Evolutionary conservation across 37 sponge, comb jelly and placozoan species (phyloP), one percentile per base, ranked within the genome.

Genomic region (Beroe forskalii): DNA sequence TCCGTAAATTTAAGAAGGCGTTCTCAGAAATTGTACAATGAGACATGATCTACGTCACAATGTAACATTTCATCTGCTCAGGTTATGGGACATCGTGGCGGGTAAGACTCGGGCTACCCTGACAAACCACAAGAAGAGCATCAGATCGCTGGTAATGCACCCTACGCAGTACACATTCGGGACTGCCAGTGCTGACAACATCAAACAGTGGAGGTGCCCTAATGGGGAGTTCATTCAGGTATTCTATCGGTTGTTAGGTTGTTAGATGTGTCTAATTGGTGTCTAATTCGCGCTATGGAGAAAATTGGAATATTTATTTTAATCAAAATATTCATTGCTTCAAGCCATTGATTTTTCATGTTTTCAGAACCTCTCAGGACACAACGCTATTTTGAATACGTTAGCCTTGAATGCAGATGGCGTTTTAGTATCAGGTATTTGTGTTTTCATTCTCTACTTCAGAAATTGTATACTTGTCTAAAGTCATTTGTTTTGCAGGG

Each of bases 91-190:
- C 80, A 90, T 98, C 17, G 97, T 97, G 41, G 97, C 99, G 37
- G 99, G 99, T 0, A 95, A 95, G 91, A 95, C 97, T 17, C 92
- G 91, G 37, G 92, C 95, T 14, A 94, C 95, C 14, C 93, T 98
- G 41, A 98, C 99, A 23, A 96, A 98, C 91, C 99, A 98, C 92
- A 98, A 98, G 95, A 98, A 98, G 92, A 96, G 96, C 67, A 92
- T 98, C 0, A 89, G 99, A 36, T 75, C 99, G 0, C 14, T 98
- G 0, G 94, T 93, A 0, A 60, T 96, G 14, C 97, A 98, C 75
- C 99, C 99, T 20, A 69, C 92, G 32, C 95, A 98, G 95, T 97
- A 83, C 90, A 90, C 96, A 1, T 98, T 98, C 90, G 97, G 95
- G 25, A 93, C 95, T 32, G 97, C 93, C 0, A 94, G 97, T 44